Base-by-base conservation (phyloP, 1,140 invertebrate species). In the Ooceraea biroi region DNA sequence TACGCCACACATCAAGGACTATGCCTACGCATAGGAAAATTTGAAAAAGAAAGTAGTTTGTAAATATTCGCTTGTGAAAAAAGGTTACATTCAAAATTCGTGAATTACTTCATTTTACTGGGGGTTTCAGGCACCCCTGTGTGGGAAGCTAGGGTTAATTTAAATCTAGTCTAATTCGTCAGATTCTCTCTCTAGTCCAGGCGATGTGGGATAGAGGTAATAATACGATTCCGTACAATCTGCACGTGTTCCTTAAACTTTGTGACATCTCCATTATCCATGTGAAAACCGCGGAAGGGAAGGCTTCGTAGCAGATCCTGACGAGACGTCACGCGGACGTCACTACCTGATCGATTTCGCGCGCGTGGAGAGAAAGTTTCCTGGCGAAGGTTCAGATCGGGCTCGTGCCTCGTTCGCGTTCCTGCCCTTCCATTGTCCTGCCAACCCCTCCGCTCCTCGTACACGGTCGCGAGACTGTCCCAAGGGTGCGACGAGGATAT, bases 311-410 rank as follows among this genome's bases (percentile, higher is more conserved):
- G 41, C n/a, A 25, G 52, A 30, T 71, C 50, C 65, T 58, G 63
- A 71, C 63, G 68, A 57, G 76, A 57, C 76, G 74, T 78, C 74
- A 68, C 74, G n/a, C 63, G 36, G 55, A n/a, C 76, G 65, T 69
- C 65, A 71, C 55, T 19, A 69, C 66, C 50, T 80, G 76, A 80
- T 80, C 76, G 76, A 80, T 80, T 71, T 71, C 50, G 76, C 36
- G 76, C 76, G 65, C 76, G 48, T 36, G 17, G 76, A 69, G 76
- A 78, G 76, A 30, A 71, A 69, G 63, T 80, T 80, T 80, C 76
- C 76, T 80, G 65, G 76, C 76, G 63, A 69, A 46, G 22, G 76
- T 50, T 80, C 76, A 80, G 76, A 65, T 80, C 76, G 74, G 19
- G 73, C 73, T 68, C 63, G 76, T 69, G 22, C 36, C 76, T 78